Evolutionary conservation across 2,797 vertebrate species (phyloP), one percentile per base, ranked within the genome.

Genomic region (Diplodus puntazzo): DNA sequence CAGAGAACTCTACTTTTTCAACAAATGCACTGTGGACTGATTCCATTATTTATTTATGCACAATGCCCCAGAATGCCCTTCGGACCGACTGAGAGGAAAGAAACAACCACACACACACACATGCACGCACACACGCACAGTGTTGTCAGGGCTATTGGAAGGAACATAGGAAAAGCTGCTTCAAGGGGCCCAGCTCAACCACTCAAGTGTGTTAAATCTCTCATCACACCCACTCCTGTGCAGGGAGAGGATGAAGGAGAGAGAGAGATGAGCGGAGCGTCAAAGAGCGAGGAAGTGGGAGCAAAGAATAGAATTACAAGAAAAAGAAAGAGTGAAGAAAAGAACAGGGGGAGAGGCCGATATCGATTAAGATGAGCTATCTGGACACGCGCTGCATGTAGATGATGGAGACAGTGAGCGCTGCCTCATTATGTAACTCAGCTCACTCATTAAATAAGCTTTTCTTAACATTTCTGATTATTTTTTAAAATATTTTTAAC

Each of bases 1-100:
- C 59, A 75, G 74, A 84, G 73, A 89, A 78, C 71, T 86, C 59
- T 50, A 70, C 79, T 89, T 90, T 87, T 73, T 70, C 77, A 69
- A 79, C 74, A 91, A 92, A 92, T 84, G 90, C 81, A 87, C 91
- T 80, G 84, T 86, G 81, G 85, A 90, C 83, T 67, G 77, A 91
- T 90, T 80, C 70, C 84, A 92, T 94, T 48, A 91, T 92, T 92
- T 92, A 94, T 93, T 93, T 89, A 93, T 90, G 83, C 65, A 61
- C 34, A 16, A 8, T 85, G 81, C 66, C 84, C 89, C 79, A 85
- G 73, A 84, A 81, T 81, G 85, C 81, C 88, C 89, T 85, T 86
- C 34, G 11, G 68, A 76, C 75, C 53, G 25, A 23, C 5, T 7
- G 73, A 83, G 59, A 79, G 59, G 42, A 45, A 74, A 75, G 49